Percentiles rank a stretch among this genome's conserved stretches.
Evolutionary conservation across 2,113 vertebrate genomes (phyloP).

Genomic region (Falcunculus frontatus): DNA sequence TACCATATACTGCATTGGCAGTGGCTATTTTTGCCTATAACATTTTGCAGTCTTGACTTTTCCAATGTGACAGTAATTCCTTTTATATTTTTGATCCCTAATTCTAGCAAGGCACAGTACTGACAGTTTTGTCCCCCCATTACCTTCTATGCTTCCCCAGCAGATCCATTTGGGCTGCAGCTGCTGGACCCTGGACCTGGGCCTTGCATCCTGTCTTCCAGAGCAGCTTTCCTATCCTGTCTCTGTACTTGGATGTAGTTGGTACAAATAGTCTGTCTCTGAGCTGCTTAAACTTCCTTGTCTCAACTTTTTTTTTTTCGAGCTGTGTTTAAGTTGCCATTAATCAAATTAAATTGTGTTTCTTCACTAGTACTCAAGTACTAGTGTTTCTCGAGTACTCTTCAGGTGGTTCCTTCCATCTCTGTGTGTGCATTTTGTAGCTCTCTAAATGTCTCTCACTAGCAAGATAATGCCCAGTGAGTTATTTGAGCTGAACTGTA

Average conservation of each 20-base stretch:
- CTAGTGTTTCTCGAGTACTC: background rate
- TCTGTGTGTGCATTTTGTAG: background rate
- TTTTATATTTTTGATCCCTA: background rate
- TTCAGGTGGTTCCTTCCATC: background rate
- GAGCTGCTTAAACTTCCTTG: background rate
- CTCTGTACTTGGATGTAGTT: background rate
- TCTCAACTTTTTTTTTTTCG: background rate
- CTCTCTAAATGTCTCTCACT: background rate
- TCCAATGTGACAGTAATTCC: background rate
- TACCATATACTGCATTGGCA: background rate
- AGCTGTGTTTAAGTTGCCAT: background rate
- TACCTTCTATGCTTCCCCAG: background rate
- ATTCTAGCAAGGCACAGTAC: background rate
- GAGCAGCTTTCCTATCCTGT: background rate
- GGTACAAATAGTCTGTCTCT: background rate
- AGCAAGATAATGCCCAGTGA: background rate
- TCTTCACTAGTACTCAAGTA: background rate
- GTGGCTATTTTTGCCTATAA: background rate
- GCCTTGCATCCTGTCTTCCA: background rate
- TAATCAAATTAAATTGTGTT: background rate
- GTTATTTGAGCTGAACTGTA: background rate
- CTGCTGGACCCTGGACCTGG: background rate
- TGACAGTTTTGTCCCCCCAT: accelerated
- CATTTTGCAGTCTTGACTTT: background rate
- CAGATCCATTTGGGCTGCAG: background rate